Conservation (phyloP, 35 echinoderm and acorn worm genomes). For the Diadema setosum region DNA sequence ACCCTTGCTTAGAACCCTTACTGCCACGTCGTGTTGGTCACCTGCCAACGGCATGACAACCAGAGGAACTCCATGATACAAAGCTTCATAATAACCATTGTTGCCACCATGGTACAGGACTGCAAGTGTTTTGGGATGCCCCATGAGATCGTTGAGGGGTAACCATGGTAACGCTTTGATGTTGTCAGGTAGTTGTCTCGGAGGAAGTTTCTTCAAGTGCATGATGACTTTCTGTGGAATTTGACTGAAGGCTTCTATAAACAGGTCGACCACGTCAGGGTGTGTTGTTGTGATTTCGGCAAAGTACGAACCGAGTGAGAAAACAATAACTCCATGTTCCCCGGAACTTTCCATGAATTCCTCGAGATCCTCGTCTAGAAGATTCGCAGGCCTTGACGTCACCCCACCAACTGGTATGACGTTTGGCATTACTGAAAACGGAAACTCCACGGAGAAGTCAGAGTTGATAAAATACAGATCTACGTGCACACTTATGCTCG, state of each 20-base stretch:
- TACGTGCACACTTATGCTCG: background rate
- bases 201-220: background rate
- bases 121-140: conserved; percentile 12
- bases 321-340: conserved; percentile 19
- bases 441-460: conserved; percentile 41
- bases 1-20: background rate
- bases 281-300: background rate
- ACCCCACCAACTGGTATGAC: conserved; percentile 47
- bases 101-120: conserved; percentile 37
- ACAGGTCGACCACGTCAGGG: background rate
- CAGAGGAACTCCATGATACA: conserved; percentile 33
- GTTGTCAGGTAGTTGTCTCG: background rate
- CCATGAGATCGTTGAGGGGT: conserved; percentile 67
- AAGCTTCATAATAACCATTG: conserved; percentile 30
- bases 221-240: conserved; percentile 46
- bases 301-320: conserved; percentile 56
- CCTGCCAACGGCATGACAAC: conserved; percentile 7
- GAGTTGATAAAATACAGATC: conserved; percentile 7
- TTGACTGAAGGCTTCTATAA: conserved; percentile 10
- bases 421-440: conserved; percentile 48
- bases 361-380: conserved; percentile 52
- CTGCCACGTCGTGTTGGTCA: conserved; percentile 27
- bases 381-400: background rate
- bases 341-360: conserved; percentile 38
- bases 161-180: conserved; percentile 41